Evolutionary conservation across 1,140 invertebrate genomes (phyloP).

Genomic region (Arctopsyche grandis): DNA sequence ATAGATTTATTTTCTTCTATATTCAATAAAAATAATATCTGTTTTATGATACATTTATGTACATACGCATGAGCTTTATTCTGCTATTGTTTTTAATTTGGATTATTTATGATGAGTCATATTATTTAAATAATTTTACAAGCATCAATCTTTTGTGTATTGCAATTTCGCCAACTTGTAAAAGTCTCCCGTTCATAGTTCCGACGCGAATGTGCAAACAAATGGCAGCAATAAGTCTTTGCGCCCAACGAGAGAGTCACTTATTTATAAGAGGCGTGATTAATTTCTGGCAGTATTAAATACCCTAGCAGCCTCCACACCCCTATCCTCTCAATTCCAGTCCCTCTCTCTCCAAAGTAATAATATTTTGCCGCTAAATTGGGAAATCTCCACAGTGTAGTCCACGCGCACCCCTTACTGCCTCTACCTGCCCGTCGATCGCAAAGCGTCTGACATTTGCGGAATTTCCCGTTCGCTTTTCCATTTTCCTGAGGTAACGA

Average conservation of each 20-base stretch:
- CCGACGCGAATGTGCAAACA: not conserved
- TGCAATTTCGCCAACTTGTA: no score
- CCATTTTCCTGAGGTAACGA: slow-evolving; percentile 5
- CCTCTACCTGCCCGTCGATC: not conserved
- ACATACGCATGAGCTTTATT: no score
- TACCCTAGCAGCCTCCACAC: not conserved
- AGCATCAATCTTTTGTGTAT: no score
- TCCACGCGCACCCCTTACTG: not conserved
- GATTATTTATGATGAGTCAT: no score
- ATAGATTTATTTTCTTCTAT: no score
- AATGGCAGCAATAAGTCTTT: slow-evolving; percentile 1
- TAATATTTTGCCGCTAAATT: slow-evolving; percentile 4
- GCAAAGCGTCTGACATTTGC: not conserved
- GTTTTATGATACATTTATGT: no score
- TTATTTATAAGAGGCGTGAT: slow-evolving; percentile 7
- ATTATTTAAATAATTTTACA: no score
- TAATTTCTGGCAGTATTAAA: not conserved
- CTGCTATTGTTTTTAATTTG: no score
- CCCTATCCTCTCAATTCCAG: not conserved
- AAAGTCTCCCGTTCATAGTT: not conserved
- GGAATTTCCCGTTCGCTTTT: slow-evolving; percentile 26
- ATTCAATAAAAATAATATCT: no score
- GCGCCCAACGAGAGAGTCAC: not conserved
- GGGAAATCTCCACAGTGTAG: not conserved
- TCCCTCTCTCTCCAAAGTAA: not conserved